A percentile compares a stretch with the other conserved stretches of the same genome.
Conservation (phyloP, 1,140 invertebrate genomes). For the Schlechtendalia chinensis region DNA sequence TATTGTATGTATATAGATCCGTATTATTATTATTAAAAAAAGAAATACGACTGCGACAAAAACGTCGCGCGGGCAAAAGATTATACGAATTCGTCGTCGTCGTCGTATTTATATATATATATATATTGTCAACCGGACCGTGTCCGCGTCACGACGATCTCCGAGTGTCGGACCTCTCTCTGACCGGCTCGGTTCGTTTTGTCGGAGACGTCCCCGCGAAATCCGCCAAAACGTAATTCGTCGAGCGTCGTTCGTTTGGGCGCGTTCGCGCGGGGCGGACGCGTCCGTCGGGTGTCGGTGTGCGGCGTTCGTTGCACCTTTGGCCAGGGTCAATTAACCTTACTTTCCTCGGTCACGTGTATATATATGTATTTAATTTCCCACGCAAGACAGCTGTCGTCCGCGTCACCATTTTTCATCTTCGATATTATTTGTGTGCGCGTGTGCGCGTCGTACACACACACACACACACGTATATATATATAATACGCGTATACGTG, state of each 20-base stretch:
- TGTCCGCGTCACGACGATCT: slow-evolving; percentile 34
- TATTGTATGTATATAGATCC: slow-evolving; percentile 9
- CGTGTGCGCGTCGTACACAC: neutral
- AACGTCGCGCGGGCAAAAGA: slow-evolving; percentile 36
- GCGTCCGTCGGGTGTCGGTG: neutral
- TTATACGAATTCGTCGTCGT: slow-evolving; percentile 3
- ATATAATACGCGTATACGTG: neutral
- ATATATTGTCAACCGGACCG: slow-evolving; percentile 48
- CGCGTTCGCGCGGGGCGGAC: neutral
- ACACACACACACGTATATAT: neutral
- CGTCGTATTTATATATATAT: neutral
- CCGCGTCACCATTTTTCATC: slow-evolving; percentile 49
- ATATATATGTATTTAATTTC: slow-evolving; percentile 33
- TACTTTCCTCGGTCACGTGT: slow-evolving; percentile 36
- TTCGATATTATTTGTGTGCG: slow-evolving; percentile 34
- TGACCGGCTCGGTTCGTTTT: too few species aligned
- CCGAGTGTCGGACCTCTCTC: too few species aligned
- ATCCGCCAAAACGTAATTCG: slow-evolving; percentile 28
- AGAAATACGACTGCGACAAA: slow-evolving; percentile 37
- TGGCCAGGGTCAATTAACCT: slow-evolving; percentile 49
- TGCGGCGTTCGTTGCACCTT: slow-evolving; percentile 46
- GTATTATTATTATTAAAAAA: slow-evolving; percentile 36
- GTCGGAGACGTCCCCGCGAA: neutral
- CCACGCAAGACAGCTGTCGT: slow-evolving; percentile 50
- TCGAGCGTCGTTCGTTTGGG: neutral